Evolutionary conservation across 2,113 vertebrate species (phyloP).

Genomic region (Coryphaenoides rupestris): DNA sequence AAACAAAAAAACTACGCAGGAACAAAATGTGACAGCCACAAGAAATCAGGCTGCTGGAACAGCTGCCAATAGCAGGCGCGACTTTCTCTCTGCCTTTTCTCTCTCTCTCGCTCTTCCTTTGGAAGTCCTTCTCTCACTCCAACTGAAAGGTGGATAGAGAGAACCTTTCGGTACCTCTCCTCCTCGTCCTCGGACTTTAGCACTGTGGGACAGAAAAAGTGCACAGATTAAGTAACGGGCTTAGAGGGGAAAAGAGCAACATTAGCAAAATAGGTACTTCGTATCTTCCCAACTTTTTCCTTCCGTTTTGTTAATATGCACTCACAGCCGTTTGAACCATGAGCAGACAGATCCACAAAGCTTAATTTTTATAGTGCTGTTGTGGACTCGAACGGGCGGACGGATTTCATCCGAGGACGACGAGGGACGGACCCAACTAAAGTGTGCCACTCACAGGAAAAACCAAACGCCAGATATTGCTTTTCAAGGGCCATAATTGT

Average conservation of each 20-base stretch:
- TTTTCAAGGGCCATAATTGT: no score
- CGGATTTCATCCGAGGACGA: no score
- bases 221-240: no score
- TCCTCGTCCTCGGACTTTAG: slow-evolving; percentile 63
- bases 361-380: no score
- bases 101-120: slow-evolving; percentile 34
- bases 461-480: no score
- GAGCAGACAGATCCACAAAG: no score
- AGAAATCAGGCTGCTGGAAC: slow-evolving; percentile 64
- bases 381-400: no score
- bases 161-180: slow-evolving; percentile 68
- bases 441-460: no score
- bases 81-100: slow-evolving; percentile 53
- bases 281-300: no score
- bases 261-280: background rate
- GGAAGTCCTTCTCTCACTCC: slow-evolving; percentile 55
- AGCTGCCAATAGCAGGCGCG: slow-evolving; percentile 68
- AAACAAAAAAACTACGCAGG: slow-evolving; percentile 23
- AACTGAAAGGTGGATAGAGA: slow-evolving; percentile 66
- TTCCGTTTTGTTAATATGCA: no score
- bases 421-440: no score
- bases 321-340: no score
- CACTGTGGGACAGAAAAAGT: slow-evolving; percentile 42
- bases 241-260: background rate
- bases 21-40: slow-evolving; percentile 47